These are phyloP conservation scores for Xestia rhomboidea DNA, from an alignment of 2,888 invertebrate genomes.

Conservation along the genomic window DNA sequence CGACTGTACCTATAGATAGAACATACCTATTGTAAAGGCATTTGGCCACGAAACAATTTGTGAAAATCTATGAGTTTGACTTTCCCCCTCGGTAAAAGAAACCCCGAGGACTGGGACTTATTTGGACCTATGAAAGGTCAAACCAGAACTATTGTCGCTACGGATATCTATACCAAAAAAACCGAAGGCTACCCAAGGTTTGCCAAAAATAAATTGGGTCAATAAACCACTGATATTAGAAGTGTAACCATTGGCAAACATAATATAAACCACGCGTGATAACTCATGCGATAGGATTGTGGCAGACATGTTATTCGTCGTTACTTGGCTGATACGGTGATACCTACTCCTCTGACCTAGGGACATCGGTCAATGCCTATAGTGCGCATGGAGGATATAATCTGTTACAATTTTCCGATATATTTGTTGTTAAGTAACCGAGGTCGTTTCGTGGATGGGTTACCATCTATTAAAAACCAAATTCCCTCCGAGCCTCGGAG, in stretches of 20 bases:
- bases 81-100: not conserved
- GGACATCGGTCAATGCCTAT: slow-evolving; percentile 1
- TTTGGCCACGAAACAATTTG: no score
- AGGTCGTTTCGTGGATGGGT: not conserved
- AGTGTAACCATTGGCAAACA: not conserved
- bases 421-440: not conserved
- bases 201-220: slow-evolving; percentile 9
- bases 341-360: not conserved
- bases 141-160: not conserved
- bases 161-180: not conserved
- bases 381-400: not conserved
- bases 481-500: not conserved
- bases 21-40: not conserved
- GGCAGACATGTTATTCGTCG: not conserved
- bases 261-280: slow-evolving; percentile 3
- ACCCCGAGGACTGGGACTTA: not conserved
- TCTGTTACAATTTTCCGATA: not conserved
- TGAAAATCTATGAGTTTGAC: not conserved
- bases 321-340: not conserved
- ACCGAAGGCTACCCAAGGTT: not conserved
- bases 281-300: slow-evolving; percentile 25
- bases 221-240: slow-evolving; percentile 9
- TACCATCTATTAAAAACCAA: not conserved
- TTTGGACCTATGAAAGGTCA: not conserved
- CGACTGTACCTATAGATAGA: not conserved